Evolutionary conservation across 2,797 vertebrate genomes (phyloP).

Genomic region (Intellagama lesueurii): DNA sequence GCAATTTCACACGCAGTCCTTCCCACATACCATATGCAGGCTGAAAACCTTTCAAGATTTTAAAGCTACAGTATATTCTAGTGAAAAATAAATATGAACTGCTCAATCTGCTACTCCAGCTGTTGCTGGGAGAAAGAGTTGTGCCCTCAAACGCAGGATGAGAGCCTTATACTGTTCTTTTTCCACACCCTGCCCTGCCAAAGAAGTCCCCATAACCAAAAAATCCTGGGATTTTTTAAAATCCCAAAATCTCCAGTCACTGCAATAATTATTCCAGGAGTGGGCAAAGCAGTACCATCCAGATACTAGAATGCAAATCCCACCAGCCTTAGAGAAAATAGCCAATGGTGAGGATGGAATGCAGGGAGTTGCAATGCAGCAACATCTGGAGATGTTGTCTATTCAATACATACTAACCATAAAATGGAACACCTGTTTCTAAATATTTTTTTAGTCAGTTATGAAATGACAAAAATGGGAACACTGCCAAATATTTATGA

Average conservation of each 20-base stretch:
- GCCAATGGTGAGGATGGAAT: too few relatives aligned
- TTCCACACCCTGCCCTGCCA: too few relatives aligned
- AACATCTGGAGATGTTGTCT: too few relatives aligned
- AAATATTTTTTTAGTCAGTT: not conserved
- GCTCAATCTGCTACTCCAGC: not conserved
- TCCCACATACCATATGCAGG: not conserved
- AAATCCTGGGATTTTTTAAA: too few relatives aligned
- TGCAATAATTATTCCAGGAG: too few relatives aligned
- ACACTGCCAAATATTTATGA: not conserved
- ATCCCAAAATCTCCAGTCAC: too few relatives aligned
- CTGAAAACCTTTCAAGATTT: constrained; percentile 38
- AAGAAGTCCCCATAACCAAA: too few relatives aligned
- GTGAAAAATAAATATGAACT: too few relatives aligned
- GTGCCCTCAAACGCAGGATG: not conserved
- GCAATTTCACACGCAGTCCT: not conserved
- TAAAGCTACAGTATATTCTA: not conserved
- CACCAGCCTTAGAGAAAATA: too few relatives aligned
- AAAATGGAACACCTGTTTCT: not conserved
- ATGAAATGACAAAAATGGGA: not conserved
- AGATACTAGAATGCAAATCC: too few relatives aligned
- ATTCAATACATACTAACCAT: not conserved
- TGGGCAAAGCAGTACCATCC: too few relatives aligned
- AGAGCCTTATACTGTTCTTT: not conserved
- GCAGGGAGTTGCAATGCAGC: too few relatives aligned
- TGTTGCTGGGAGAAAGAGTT: not conserved